Conservation (phyloP, 2,888 invertebrate genomes). For the Lepidochitona cinerea region DNA sequence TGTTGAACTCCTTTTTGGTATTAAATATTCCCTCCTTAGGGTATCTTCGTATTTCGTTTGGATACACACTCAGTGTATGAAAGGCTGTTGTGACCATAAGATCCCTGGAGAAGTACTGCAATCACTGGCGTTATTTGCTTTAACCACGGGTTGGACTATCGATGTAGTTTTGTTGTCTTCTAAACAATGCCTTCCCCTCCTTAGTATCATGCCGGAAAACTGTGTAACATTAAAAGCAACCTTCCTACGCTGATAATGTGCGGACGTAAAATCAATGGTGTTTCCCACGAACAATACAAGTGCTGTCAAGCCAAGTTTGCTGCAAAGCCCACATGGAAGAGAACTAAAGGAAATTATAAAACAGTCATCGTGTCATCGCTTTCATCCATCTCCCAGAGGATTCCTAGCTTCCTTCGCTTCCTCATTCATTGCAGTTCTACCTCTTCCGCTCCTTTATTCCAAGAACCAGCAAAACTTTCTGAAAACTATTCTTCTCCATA, state of each 20-base stretch:
- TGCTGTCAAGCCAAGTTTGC: neutral
- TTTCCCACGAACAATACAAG: neutral
- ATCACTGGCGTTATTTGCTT: neutral
- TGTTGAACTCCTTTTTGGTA: no score
- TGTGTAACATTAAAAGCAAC: neutral
- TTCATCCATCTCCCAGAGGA: neutral
- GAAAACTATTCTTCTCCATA: neutral
- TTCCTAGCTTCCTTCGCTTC: neutral
- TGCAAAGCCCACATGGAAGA: neutral
- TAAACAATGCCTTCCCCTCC: neutral
- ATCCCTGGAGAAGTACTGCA: neutral
- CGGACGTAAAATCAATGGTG: neutral
- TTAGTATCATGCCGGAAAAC: neutral
- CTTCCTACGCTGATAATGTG: neutral
- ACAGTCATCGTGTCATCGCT: neutral
- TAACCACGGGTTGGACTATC: neutral
- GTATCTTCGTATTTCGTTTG: no score
- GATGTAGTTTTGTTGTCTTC: neutral
- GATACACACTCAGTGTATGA: no score
- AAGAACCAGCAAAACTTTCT: neutral
- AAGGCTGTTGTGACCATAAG: no score
- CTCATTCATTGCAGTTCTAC: neutral
- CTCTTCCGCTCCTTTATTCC: neutral
- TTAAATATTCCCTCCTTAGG: neutral
- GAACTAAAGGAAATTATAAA: neutral